These are phyloP conservation scores for Chorisops tibialis DNA, from an alignment of 2,888 invertebrate species.

Conservation along the genomic window DNA sequence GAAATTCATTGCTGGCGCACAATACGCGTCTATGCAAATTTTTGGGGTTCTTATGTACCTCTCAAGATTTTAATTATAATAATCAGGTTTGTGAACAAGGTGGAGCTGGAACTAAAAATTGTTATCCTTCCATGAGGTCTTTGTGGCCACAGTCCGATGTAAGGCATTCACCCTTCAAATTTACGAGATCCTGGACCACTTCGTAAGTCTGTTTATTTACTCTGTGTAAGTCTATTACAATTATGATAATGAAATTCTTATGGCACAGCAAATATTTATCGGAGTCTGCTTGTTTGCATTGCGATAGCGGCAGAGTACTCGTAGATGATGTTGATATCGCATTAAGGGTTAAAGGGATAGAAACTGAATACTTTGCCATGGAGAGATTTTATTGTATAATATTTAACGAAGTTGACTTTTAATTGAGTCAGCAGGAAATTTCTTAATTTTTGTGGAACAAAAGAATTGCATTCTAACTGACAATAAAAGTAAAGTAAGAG, in stretches of 20 bases:
- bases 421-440: constrained; percentile 18
- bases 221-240: constrained; percentile 19
- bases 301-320: neutral
- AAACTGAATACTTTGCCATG: neutral
- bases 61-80: constrained; percentile 29
- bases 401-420: neutral
- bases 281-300: constrained; percentile 15
- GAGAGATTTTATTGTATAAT: neutral
- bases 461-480: neutral
- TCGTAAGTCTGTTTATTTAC: constrained; percentile 14
- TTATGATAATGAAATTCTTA: constrained; percentile 22
- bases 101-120: constrained; percentile 22
- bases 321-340: neutral
- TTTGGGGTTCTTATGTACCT: constrained; percentile 13
- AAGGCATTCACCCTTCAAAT: neutral
- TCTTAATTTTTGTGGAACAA: constrained; percentile 4
- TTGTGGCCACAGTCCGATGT: neutral
- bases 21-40: constrained; percentile 10
- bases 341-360: neutral
- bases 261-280: constrained; percentile 16
- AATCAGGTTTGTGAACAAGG: constrained; percentile 10
- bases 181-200: neutral
- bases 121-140: constrained; percentile 10
- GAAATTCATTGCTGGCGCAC: neutral
- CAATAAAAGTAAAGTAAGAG: no score